Base-by-base conservation (phyloP, 1,140 invertebrate genomes). In the Cataglyphis hispanica region DNA sequence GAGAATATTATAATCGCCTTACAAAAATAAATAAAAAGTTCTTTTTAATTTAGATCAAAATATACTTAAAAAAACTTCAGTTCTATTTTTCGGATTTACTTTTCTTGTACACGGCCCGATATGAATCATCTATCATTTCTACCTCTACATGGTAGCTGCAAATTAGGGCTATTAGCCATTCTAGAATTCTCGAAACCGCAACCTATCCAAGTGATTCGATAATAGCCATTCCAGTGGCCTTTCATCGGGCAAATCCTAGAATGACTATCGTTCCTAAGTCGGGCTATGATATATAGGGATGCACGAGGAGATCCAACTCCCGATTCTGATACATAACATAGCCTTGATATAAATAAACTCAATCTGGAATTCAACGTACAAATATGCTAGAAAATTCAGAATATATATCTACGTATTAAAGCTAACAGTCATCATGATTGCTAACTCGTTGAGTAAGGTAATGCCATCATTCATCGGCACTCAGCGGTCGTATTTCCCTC, bases 381-480 rank as follows among this genome's bases (percentile, higher is more conserved):
- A 50, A 50, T 63, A 27, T 16, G 22, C 25, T 61, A 27, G 3
- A 63, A 31, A 67, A 34, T 66, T 69, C 46, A 50, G 43, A 40
- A 43, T 25, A n/a, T 25, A n/a, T 46, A 37, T 60, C 25, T 25
- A 40, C 10, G 27, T 63, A 27, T 76, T 25, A 63, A 61, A 74
- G 25, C 4, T 58, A 22, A 61, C 19, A 77, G 5, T n/a, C 22
- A 19, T 64, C 11, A 34, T 16, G 7, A 64, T 37, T 34, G 19
- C 31, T 64, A 37, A n/a, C 19, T 64, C 22, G 25, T 40, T 61
- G 34, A 56, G 60, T 10, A 60, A 69, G 37, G 19, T 53, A 50
- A 64, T 19, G 66, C 80, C 86, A 91, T 91, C 86, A 61, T 85
- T 74, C 61, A 90, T 90, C 89, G 84, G 89, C 85, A 90, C 89